A percentile compares a stretch with the other conserved stretches of the same genome.
These are phyloP conservation scores for Prunella strophiata DNA, from an alignment of 2,797 vertebrate genomes.

Conservation along the genomic window DNA sequence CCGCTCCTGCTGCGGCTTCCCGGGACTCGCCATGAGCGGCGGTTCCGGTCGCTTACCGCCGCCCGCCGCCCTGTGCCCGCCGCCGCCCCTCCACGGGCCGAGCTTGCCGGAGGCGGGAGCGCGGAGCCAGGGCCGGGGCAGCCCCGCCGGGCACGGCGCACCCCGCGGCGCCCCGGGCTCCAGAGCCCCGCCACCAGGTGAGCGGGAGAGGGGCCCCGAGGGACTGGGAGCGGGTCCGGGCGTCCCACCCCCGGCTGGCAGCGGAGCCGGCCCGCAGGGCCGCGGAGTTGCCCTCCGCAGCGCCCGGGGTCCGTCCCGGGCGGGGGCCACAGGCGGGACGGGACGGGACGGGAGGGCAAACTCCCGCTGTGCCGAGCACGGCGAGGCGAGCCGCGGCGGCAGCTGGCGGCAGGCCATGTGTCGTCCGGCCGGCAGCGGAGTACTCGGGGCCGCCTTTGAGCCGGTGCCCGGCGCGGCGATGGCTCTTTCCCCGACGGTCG, in stretches of 20 bases:
- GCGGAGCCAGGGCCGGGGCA: conserved; percentile 71
- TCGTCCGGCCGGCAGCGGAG: background rate
- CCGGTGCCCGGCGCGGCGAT: background rate
- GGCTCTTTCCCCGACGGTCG: background rate
- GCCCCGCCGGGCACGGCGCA: conserved; percentile 69
- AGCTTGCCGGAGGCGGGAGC: conserved; percentile 70
- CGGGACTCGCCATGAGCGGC: conserved; percentile 11
- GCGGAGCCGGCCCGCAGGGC: background rate
- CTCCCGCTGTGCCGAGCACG: background rate
- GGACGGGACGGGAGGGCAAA: background rate
- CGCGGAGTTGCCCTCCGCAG: background rate
- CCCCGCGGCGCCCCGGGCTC: conserved; percentile 77
- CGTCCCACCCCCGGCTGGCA: too few relatives aligned
- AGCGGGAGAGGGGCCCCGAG: background rate
- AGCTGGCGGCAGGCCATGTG: background rate
- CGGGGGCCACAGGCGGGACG: background rate
- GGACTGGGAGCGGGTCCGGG: background rate
- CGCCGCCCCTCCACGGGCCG: background rate
- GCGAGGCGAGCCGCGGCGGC: background rate
- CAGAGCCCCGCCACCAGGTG: conserved; percentile 81
- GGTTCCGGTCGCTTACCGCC: background rate
- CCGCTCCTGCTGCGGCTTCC: background rate
- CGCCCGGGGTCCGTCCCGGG: too few relatives aligned
- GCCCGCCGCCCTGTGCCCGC: background rate
- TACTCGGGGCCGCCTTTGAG: background rate